phyloP scores from a whole-genome alignment of 2,888 invertebrate species.

The Clunio marinus region DNA sequence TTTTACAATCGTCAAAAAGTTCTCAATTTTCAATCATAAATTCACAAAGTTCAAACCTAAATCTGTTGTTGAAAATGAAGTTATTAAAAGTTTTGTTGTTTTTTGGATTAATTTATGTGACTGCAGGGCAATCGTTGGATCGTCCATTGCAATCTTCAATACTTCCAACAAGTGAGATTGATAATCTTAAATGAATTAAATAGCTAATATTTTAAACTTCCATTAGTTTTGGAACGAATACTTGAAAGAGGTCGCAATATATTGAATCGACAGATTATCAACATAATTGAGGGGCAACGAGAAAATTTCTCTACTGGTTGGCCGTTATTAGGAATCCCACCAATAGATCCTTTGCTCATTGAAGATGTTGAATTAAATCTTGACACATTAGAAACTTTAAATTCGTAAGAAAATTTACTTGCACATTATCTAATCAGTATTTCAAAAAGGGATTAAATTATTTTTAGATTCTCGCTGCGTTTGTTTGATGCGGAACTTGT shows the following conservation, averaged over 20 bases:
- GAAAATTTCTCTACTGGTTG: not conserved
- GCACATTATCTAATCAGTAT: not conserved
- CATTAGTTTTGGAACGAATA: too few relatives aligned
- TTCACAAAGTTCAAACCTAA: too few relatives aligned
- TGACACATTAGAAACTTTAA: not conserved
- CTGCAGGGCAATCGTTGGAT: too few relatives aligned
- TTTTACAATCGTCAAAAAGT: too few relatives aligned
- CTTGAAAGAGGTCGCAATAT: not conserved
- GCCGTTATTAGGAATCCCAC: not conserved
- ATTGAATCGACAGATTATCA: not conserved
- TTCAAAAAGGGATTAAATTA: not conserved
- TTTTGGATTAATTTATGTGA: too few relatives aligned
- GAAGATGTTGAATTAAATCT: not conserved
- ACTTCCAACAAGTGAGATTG: too few relatives aligned
- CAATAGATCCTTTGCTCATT: not conserved
- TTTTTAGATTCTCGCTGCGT: not conserved
- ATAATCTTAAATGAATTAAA: too few relatives aligned
- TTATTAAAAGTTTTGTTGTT: too few relatives aligned
- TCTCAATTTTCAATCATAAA: too few relatives aligned
- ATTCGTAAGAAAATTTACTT: not conserved
- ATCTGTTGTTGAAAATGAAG: too few relatives aligned
- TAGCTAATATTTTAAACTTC: too few relatives aligned
- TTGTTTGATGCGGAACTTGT: not conserved
- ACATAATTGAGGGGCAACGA: not conserved
- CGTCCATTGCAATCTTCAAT: too few relatives aligned